These are phyloP conservation scores for Drosophila fulvimacula DNA, from an alignment of 2,888 invertebrate genomes.

Conservation along the genomic window DNA sequence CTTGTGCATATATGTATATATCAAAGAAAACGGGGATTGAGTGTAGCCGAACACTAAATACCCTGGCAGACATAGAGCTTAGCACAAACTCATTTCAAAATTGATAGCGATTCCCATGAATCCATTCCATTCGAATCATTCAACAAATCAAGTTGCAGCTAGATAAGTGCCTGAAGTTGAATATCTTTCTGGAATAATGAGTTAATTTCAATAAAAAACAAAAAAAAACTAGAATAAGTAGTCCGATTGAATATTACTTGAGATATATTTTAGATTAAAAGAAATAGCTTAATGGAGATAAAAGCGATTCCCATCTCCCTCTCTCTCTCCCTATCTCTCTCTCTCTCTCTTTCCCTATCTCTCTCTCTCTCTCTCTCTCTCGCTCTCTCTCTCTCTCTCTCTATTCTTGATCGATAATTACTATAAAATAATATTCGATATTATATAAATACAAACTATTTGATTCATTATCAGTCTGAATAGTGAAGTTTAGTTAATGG, in stretches of 20 bases:
- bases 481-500: neutral
- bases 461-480: neutral
- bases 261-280: neutral
- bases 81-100: neutral
- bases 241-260: neutral
- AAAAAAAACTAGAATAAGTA: neutral
- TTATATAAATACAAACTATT: neutral
- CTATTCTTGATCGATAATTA: neutral
- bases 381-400: too few species aligned
- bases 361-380: too few species aligned
- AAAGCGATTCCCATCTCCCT: too few species aligned
- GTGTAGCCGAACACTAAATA: slow-evolving; percentile 3
- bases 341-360: too few species aligned
- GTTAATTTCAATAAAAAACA: too few species aligned
- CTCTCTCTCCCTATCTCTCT: too few species aligned
- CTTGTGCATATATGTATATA: neutral
- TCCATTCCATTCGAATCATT: neutral
- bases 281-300: neutral
- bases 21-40: neutral
- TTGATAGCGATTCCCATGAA: neutral
- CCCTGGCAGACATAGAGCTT: neutral
- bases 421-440: neutral
- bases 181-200: neutral
- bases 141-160: neutral
- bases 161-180: neutral